phyloP scores from a whole-genome alignment of 1,140 invertebrate genomes.

The Anoplophora glabripennis region DNA sequence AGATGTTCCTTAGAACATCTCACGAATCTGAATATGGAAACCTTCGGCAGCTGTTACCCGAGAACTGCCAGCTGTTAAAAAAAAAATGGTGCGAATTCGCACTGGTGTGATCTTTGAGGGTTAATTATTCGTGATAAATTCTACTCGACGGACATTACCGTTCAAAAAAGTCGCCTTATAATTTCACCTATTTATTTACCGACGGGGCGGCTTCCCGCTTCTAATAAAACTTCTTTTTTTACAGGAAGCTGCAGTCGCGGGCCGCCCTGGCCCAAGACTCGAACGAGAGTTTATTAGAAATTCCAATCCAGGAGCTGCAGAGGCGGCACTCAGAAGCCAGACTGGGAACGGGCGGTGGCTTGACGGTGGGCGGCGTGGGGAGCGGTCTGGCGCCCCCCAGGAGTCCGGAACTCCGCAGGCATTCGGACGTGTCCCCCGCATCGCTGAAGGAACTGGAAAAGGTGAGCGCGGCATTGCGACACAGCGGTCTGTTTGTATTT shows the following conservation, averaged over 20 bases:
- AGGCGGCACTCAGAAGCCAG: constrained; percentile 76
- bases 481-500: too few relatives aligned
- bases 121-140: too few relatives aligned
- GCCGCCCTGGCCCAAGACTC: constrained; percentile 69
- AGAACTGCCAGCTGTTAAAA: too few relatives aligned
- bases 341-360: constrained; percentile 56
- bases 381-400: constrained; percentile 69
- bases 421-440: constrained; percentile 80
- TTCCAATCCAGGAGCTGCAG: constrained; percentile 71
- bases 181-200: too few relatives aligned
- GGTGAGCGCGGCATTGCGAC: constrained; percentile 49
- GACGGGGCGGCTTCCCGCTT: too few relatives aligned
- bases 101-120: too few relatives aligned
- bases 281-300: constrained; percentile 74
- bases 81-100: too few relatives aligned
- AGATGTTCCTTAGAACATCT: too few relatives aligned
- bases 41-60: too few relatives aligned
- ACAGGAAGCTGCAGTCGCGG: constrained; percentile 70
- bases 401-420: constrained; percentile 72
- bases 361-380: constrained; percentile 49
- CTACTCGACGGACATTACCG: too few relatives aligned
- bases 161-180: too few relatives aligned
- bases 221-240: constrained; percentile 9
- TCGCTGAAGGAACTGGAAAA: constrained; percentile 81
- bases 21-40: too few relatives aligned